Conservation (phyloP, 2,888 invertebrate genomes). For the Perdita meconis region DNA sequence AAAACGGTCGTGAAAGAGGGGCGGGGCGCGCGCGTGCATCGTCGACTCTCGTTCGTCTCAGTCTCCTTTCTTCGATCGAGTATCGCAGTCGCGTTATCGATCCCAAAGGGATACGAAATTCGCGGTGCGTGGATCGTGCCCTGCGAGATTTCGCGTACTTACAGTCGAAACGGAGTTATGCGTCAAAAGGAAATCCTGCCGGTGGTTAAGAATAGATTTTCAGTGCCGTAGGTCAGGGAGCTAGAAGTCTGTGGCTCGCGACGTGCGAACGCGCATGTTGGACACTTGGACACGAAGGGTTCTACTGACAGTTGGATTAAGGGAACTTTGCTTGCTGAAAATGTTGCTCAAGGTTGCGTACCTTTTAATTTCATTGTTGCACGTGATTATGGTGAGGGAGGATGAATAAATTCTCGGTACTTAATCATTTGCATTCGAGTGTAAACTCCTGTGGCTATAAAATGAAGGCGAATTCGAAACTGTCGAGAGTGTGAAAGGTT, state of each 20-base stretch:
- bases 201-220: constrained; percentile 40
- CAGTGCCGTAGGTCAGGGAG: constrained; percentile 50
- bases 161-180: constrained; percentile 4
- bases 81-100: constrained; percentile 1
- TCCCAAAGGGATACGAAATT: constrained; percentile 8
- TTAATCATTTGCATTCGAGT: no score
- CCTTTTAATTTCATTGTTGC: neutral
- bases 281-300: neutral
- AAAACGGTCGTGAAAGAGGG: neutral
- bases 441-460: no score
- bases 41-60: neutral
- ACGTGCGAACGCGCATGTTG: neutral
- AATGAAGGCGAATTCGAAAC: no score
- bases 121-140: neutral
- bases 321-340: no score
- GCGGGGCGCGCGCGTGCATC: neutral
- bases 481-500: no score
- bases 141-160: neutral
- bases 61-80: constrained; percentile 10
- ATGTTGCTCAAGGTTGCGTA: constrained; percentile 5
- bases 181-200: neutral
- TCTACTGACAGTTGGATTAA: neutral
- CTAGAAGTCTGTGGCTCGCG: constrained; percentile 14
- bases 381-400: no score
- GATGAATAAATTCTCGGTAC: no score